phyloP scores from a whole-genome alignment of 2,113 vertebrate genomes.

The Hyla sarda region DNA sequence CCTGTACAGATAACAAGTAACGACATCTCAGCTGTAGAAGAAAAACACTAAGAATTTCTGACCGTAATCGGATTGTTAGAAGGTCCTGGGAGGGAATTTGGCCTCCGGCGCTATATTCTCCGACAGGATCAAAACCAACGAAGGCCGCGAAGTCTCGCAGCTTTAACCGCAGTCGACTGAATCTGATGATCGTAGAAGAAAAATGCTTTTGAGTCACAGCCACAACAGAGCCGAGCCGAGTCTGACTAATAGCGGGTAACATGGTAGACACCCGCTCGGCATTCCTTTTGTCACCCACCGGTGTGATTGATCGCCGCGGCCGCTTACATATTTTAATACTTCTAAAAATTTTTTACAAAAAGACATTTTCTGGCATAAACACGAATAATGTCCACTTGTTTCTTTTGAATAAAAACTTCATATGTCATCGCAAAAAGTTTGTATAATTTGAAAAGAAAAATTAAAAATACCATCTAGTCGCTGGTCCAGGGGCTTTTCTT shows the following conservation, averaged over 20 bases:
- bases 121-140: conserved; percentile 29
- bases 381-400: background rate
- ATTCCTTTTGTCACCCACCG: background rate
- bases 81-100: background rate
- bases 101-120: conserved; percentile 3
- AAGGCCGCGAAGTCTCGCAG: background rate
- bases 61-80: background rate
- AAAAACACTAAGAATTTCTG: background rate
- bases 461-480: no score
- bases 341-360: conserved; percentile 36
- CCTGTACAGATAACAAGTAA: background rate
- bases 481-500: no score
- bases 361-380: background rate
- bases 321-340: conserved; percentile 22
- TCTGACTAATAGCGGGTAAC: conserved; percentile 14
- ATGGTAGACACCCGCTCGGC: background rate
- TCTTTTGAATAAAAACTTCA: background rate
- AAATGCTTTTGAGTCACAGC: background rate
- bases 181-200: background rate
- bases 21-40: background rate
- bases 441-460: background rate
- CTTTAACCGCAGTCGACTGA: background rate
- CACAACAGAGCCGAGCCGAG: no score
- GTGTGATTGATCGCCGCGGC: background rate
- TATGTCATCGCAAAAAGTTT: background rate